Conservation (phyloP, 2,797 vertebrate genomes). For the Potorous gilbertii region DNA sequence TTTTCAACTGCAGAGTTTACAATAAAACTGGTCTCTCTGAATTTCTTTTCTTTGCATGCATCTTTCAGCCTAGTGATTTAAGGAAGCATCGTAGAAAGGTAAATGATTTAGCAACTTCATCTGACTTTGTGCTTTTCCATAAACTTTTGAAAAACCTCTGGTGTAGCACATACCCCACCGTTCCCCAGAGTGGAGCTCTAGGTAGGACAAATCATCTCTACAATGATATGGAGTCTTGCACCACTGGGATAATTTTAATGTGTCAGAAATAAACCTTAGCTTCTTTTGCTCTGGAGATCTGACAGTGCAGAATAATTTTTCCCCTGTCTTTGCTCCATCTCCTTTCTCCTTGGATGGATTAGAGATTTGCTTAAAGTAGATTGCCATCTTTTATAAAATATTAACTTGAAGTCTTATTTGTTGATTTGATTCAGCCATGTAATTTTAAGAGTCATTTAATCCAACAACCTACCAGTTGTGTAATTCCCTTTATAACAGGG, state of each 20-base stretch:
- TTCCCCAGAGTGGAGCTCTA: not conserved
- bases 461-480: not conserved
- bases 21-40: constrained; percentile 81
- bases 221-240: not conserved
- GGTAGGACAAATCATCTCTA: not conserved
- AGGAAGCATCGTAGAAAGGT: constrained; percentile 99
- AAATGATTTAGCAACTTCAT: constrained; percentile 81
- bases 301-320: not conserved
- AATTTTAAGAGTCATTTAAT: not conserved
- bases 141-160: not conserved
- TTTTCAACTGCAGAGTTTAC: constrained; percentile 59
- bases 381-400: not conserved
- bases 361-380: not conserved
- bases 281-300: not conserved
- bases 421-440: not conserved
- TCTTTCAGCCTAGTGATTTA: constrained; percentile 99
- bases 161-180: not conserved
- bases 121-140: not conserved
- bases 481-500: not conserved
- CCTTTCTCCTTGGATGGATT: not conserved
- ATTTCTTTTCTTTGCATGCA: constrained; percentile 89
- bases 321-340: not conserved
- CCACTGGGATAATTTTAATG: not conserved
- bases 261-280: not conserved
- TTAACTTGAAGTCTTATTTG: not conserved